A percentile compares a stretch with the other conserved stretches of the same genome.
Evolutionary conservation across 2,888 invertebrate genomes (phyloP).

Genomic region (Andrena dorsata): DNA sequence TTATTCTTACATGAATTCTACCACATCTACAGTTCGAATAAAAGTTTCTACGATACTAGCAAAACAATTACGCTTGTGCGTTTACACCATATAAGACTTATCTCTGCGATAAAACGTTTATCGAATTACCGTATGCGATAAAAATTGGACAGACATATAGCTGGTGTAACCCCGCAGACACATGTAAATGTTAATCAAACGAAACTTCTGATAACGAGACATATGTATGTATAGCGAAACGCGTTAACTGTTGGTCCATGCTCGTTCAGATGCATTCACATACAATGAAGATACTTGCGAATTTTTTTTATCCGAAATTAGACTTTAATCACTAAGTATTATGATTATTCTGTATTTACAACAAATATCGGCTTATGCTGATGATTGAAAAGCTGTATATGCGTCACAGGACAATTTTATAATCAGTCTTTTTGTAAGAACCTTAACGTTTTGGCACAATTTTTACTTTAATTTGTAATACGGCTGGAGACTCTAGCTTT

Average conservation of each 20-base stretch:
- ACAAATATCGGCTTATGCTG: too few relatives aligned
- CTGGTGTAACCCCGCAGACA: background rate
- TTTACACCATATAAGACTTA: background rate
- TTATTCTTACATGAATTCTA: too few relatives aligned
- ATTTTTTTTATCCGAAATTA: background rate
- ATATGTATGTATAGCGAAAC: background rate
- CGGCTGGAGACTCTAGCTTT: too few relatives aligned
- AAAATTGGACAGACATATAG: constrained; percentile 14
- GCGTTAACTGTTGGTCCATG: background rate
- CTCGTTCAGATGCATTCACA: background rate
- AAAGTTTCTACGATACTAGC: background rate
- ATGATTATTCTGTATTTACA: background rate
- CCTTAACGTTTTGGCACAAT: too few relatives aligned
- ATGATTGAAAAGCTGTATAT: too few relatives aligned
- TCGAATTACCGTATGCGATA: constrained; percentile 32
- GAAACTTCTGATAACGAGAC: constrained; percentile 23
- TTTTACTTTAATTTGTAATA: too few relatives aligned
- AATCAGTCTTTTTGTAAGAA: too few relatives aligned
- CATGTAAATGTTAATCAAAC: constrained; percentile 28
- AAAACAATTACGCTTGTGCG: background rate
- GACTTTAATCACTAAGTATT: background rate
- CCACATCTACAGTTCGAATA: too few relatives aligned
- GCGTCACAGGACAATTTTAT: too few relatives aligned
- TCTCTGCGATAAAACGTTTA: constrained; percentile 18
- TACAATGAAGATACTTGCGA: background rate